These are phyloP conservation scores for Petromus typicus DNA, from an alignment of 2,113 vertebrate genomes.

Conservation along the genomic window DNA sequence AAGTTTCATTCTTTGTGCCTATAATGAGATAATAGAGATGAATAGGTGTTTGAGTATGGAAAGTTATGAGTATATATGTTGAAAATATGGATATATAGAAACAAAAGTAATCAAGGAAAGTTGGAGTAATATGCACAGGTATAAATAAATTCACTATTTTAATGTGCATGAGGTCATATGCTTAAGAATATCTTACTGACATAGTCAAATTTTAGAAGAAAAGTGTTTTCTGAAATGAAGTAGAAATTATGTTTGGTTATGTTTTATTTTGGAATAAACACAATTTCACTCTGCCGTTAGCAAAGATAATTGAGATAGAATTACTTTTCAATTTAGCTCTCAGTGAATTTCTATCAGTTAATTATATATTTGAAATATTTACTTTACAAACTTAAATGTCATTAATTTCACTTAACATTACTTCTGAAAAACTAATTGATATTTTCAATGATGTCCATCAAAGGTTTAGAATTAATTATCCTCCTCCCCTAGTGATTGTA, in stretches of 20 bases:
- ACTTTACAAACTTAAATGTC: background rate
- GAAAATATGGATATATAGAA: background rate
- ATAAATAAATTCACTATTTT: background rate
- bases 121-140: background rate
- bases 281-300: background rate
- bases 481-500: background rate
- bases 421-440: slow-evolving; percentile 7
- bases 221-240: background rate
- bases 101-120: background rate
- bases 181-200: background rate
- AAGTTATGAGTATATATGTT: background rate
- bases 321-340: too few species aligned
- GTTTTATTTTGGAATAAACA: background rate
- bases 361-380: background rate
- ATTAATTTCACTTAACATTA: slow-evolving; percentile 27
- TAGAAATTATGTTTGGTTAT: background rate
- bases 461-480: slow-evolving; percentile 8
- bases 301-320: background rate
- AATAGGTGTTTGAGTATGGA: background rate
- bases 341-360: too few species aligned
- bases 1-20: background rate
- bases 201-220: background rate
- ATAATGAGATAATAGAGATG: background rate
- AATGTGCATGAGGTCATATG: background rate
- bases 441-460: background rate